A percentile compares a stretch with the other conserved stretches of the same genome.
Evolutionary conservation across 2,113 vertebrate genomes (phyloP).

Genomic region (Hymenochirus boettgeri): DNA sequence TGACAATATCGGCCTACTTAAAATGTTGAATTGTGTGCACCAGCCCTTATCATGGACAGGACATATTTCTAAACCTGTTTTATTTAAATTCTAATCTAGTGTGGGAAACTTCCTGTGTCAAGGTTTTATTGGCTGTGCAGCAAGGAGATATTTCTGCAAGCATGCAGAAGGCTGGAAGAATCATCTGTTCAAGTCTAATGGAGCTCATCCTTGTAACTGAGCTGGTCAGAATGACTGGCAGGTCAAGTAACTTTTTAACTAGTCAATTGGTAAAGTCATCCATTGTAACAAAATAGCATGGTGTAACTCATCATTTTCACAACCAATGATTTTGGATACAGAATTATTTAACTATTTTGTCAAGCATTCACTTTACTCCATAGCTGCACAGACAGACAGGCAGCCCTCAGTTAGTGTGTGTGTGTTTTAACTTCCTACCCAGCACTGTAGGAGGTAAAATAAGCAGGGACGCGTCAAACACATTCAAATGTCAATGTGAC

Average conservation of each 20-base stretch:
- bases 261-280: constrained; percentile 24
- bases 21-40: too few relatives aligned
- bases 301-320: not conserved
- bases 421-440: constrained; percentile 1
- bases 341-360: not conserved
- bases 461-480: constrained; percentile 52
- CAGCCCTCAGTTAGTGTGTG: not conserved
- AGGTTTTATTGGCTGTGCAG: not conserved
- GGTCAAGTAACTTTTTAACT: constrained; percentile 34
- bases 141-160: not conserved
- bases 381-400: not conserved
- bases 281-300: not conserved
- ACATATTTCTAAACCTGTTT: not conserved
- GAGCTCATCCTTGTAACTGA: constrained; percentile 20
- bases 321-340: not conserved
- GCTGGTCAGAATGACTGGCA: constrained; percentile 17
- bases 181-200: constrained; percentile 26
- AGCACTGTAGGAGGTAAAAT: constrained; percentile 58
- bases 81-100: not conserved
- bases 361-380: not conserved
- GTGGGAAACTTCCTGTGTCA: not conserved
- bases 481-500: constrained; percentile 55
- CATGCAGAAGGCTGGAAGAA: not conserved
- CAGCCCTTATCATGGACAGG: not conserved
- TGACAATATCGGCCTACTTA: too few relatives aligned